Evolutionary conservation across 2,113 vertebrate species (phyloP), one percentile per base, ranked within the genome.

Genomic region (Ciconia stormi): DNA sequence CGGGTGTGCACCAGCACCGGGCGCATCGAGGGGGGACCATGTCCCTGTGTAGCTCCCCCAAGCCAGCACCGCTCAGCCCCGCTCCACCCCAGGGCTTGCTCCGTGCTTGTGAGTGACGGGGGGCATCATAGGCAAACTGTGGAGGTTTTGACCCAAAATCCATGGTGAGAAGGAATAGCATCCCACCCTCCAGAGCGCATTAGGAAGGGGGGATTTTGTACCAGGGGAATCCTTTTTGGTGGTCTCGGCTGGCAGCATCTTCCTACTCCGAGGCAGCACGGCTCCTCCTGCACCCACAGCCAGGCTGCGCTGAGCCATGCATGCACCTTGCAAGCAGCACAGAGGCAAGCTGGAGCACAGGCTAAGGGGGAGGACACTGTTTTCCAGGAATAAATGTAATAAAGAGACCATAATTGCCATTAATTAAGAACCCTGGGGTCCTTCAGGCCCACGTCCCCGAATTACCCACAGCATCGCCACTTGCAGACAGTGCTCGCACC

Each of bases 1-100:
- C 67, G 20, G 7, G 3, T 25, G 65, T 21, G 44, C 69, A 11
- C 32, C 55, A 38, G 47, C 65, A 70, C 71, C 0, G 0, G 59
- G 59, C 8, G n/a, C 26, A 17, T 3, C 0, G 0, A 44, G 50
- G 7, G 1, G 47, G 53, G 7, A 12, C 27, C 16, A 0, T 1
- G 20, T 34, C 50, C 36, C 46, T 3, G 2, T 1, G 52, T 8
- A 77, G 14, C 9, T 69, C 7, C 27, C 26, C 36, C 10, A 5
- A 3, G 6, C 21, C 50, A 61, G 44, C 23, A 7, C 22, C 3
- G 1, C 38, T 63, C 38, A 55, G 40, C 15, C 70, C 46, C 0
- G 0, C 38, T 13, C 50, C 47, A 6, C 23, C 50, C 30, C 0
- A 0, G 7, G 5, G 8, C 20, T 32, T 27, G 53, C 36, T 34